Percentiles rank a stretch among this genome's conserved stretches.
phyloP scores from a whole-genome alignment of 2,113 vertebrate species.

The Poeciliopsis prolifica region DNA sequence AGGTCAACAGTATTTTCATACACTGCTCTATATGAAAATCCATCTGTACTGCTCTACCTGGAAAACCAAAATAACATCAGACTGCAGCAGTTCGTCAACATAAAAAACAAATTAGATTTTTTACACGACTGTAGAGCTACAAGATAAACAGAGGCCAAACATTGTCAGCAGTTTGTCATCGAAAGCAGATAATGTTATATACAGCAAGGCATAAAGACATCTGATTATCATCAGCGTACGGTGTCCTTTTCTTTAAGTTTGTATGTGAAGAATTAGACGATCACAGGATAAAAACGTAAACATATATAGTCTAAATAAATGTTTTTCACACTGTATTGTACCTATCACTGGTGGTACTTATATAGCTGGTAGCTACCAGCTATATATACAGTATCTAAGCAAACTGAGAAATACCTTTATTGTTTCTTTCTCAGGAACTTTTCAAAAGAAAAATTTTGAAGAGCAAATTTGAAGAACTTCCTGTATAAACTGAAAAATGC shows the following conservation, averaged over 20 bases:
- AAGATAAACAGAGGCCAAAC: neutral
- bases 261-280: neutral
- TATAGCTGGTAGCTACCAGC: no score
- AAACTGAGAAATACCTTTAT: no score
- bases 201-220: neutral
- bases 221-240: neutral
- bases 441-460: no score
- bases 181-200: neutral
- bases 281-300: neutral
- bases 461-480: no score
- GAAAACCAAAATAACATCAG: neutral
- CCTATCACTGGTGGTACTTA: neutral
- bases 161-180: neutral
- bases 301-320: neutral
- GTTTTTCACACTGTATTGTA: neutral
- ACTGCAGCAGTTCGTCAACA: neutral
- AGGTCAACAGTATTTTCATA: neutral
- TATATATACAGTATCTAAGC: no score
- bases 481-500: no score
- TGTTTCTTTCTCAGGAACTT: no score
- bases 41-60: neutral
- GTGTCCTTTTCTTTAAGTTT: neutral
- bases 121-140: neutral
- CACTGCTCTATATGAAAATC: neutral
- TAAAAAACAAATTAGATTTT: neutral